These are phyloP conservation scores for Thalassoma bifasciatum DNA, from an alignment of 2,113 vertebrate genomes.

Conservation along the genomic window DNA sequence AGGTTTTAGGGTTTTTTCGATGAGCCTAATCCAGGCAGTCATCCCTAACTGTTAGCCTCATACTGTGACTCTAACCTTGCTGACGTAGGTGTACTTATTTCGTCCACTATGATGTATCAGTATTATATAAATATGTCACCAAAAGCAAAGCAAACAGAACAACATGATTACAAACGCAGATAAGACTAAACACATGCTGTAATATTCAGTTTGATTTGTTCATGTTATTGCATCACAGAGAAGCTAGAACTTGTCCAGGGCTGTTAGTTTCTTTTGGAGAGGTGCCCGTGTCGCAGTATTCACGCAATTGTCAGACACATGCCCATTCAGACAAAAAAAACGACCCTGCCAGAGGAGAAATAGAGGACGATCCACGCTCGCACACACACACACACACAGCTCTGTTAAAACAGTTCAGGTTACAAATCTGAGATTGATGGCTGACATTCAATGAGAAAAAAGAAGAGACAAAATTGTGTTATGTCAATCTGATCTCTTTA, in stretches of 20 bases:
- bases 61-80: slow-evolving; percentile 27
- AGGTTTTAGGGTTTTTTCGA: slow-evolving; percentile 47
- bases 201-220: neutral
- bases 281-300: slow-evolving; percentile 43
- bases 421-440: neutral
- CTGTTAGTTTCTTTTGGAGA: neutral
- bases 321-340: slow-evolving; percentile 43
- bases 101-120: slow-evolving; percentile 23
- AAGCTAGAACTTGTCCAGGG: neutral
- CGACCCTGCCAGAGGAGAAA: neutral
- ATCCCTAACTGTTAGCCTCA: slow-evolving; percentile 37
- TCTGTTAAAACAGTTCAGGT: neutral
- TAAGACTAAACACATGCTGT: neutral
- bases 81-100: slow-evolving; percentile 57
- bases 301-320: neutral
- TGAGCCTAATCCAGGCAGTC: slow-evolving; percentile 51
- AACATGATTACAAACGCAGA: neutral
- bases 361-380: neutral
- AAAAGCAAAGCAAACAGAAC: neutral
- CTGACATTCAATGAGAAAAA: too few species aligned
- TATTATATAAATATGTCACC: neutral
- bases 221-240: slow-evolving; percentile 8
- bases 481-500: neutral
- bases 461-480: too few species aligned
- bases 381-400: neutral